Evolutionary conservation across 1,140 invertebrate genomes (phyloP).

Genomic region (Drosophila melanica): DNA sequence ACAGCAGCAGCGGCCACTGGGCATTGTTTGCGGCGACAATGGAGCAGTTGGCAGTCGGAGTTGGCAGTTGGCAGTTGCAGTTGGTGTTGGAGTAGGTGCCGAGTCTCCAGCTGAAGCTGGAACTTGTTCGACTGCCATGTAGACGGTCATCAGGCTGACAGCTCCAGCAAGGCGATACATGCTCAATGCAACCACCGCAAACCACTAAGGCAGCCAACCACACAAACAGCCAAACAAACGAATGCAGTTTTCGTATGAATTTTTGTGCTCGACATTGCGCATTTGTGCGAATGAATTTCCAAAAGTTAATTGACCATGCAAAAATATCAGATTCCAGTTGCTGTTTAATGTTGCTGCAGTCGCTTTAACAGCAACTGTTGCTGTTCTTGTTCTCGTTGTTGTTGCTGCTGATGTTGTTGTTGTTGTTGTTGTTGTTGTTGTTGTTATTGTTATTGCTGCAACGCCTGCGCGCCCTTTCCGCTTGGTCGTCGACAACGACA

Average conservation of each 20-base stretch:
- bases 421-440: background rate
- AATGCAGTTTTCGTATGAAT: slow-evolving; percentile 41
- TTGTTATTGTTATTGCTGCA: slow-evolving; percentile 10
- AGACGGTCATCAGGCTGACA: slow-evolving; percentile 74
- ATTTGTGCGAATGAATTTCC: slow-evolving; percentile 41
- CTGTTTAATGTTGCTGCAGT: slow-evolving; percentile 18
- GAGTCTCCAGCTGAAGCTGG: background rate
- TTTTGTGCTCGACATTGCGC: slow-evolving; percentile 36
- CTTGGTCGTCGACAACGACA: slow-evolving; percentile 1
- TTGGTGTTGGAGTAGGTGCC: slow-evolving; percentile 1
- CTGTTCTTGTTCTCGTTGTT: slow-evolving; percentile 4
- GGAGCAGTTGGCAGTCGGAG: slow-evolving; percentile 13
- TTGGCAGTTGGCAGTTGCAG: slow-evolving; percentile 15
- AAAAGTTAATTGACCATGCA: slow-evolving; percentile 78
- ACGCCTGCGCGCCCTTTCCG: slow-evolving; percentile 46
- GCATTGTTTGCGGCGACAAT: slow-evolving; percentile 36
- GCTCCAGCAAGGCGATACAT: slow-evolving; percentile 73
- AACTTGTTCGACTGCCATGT: slow-evolving; percentile 67
- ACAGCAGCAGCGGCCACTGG: slow-evolving; percentile 13
- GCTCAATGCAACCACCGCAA: slow-evolving; percentile 52
- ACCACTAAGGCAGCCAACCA: slow-evolving; percentile 1
- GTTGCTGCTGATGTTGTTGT: slow-evolving; percentile 16
- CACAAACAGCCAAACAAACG: slow-evolving; percentile 24
- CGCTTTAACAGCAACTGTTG: slow-evolving; percentile 21
- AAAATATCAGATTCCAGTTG: slow-evolving; percentile 71